Percentiles rank a stretch among this genome's conserved stretches.
Evolutionary conservation across 1,140 invertebrate species (phyloP).

Genomic region (Hyposmocoma kahamanoa): DNA sequence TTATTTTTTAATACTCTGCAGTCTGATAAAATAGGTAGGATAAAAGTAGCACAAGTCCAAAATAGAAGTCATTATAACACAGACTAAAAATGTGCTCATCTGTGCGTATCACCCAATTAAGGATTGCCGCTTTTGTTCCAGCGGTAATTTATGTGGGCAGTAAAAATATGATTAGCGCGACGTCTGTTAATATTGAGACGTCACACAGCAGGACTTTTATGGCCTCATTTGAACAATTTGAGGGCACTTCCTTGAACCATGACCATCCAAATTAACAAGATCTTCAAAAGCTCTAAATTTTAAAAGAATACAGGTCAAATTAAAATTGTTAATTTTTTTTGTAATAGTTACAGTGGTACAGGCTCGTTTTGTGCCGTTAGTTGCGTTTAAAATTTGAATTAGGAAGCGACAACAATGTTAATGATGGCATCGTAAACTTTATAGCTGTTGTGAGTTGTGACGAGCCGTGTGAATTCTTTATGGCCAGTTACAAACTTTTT

Average conservation of each 20-base stretch:
- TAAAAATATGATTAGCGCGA: conserved; percentile 57
- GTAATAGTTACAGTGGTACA: no score
- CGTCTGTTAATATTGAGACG: conserved; percentile 36
- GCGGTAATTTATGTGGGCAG: conserved; percentile 42
- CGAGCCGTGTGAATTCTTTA: conserved; percentile 48
- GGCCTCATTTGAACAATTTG: conserved; percentile 47
- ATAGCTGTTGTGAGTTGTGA: conserved; percentile 41
- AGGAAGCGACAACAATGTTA: conserved; percentile 23
- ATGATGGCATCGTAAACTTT: conserved; percentile 47
- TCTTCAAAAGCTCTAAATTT: conserved; percentile 7
- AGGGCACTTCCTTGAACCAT: conserved; percentile 49
- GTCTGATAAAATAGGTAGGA: no score
- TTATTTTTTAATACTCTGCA: no score
- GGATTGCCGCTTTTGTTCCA: conserved; percentile 24
- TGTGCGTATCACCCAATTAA: conserved; percentile 27
- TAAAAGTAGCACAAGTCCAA: no score
- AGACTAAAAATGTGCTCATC: conserved; percentile 17
- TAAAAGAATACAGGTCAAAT: conserved; percentile 10
- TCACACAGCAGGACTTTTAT: conserved; percentile 53
- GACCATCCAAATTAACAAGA: conserved; percentile 26
- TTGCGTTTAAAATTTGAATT: conserved; percentile 45
- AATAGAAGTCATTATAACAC: conserved; percentile 1
- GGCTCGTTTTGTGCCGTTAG: conserved; percentile 24
- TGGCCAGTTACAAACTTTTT: conserved; percentile 9
- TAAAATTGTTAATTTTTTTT: no score